Evolutionary conservation across 2,888 invertebrate genomes (phyloP).

Genomic region (Taenaris catops): DNA sequence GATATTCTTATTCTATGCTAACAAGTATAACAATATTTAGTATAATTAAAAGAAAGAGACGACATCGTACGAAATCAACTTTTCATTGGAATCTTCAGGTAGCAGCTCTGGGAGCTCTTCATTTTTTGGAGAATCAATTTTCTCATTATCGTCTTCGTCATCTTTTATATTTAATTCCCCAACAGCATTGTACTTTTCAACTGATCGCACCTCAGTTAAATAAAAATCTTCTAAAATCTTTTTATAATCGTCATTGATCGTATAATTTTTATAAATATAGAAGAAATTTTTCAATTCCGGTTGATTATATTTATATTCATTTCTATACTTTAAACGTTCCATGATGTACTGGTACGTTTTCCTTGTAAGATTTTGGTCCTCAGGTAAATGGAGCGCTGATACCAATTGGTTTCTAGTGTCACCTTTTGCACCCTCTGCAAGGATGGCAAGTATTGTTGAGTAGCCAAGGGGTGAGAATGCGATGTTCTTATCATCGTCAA

Average conservation of each 20-base stretch:
- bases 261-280: conserved; percentile 83
- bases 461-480: conserved; percentile 84
- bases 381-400: conserved; percentile 76
- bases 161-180: conserved; percentile 31
- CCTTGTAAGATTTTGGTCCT: conserved; percentile 62
- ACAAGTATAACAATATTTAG: too few relatives aligned
- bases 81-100: conserved; percentile 53
- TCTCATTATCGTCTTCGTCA: conserved; percentile 40
- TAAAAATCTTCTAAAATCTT: conserved; percentile 79
- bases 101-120: conserved; percentile 53
- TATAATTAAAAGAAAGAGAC: too few relatives aligned
- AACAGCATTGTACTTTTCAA: conserved; percentile 56
- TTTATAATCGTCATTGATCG: conserved; percentile 80
- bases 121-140: conserved; percentile 45
- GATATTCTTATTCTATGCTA: too few relatives aligned
- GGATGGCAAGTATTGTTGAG: conserved; percentile 80
- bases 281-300: conserved; percentile 84
- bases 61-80: conserved; percentile 31
- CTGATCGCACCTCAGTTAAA: conserved; percentile 81
- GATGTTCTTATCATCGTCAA: conserved; percentile 75
- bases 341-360: conserved; percentile 69
- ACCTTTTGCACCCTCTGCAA: conserved; percentile 82
- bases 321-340: conserved; percentile 68
- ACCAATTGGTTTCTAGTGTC: conserved; percentile 80
- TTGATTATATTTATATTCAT: conserved; percentile 67